Evolutionary conservation across 2,888 invertebrate genomes (phyloP).

Genomic region (Venustoraphidia nigricollis): DNA sequence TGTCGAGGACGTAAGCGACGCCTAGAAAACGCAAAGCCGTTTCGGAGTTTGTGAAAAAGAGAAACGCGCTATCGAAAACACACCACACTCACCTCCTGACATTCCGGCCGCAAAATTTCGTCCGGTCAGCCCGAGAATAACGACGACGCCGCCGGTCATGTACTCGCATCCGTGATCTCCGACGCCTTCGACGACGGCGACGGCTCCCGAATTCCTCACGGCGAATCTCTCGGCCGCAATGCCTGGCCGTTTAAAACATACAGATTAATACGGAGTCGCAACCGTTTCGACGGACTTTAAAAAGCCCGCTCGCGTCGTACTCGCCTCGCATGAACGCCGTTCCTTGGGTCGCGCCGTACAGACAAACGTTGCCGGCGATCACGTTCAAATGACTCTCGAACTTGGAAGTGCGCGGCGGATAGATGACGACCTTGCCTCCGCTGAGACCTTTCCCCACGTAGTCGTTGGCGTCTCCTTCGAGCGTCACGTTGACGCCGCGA

Average conservation of each 20-base stretch:
- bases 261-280: not conserved
- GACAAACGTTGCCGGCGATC: slow-evolving; percentile 93
- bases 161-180: slow-evolving; percentile 99
- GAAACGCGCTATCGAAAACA: not conserved
- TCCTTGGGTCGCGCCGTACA: slow-evolving; percentile 94
- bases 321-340: slow-evolving; percentile 60
- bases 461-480: slow-evolving; percentile 97
- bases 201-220: slow-evolving; percentile 93
- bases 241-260: slow-evolving; percentile 36
- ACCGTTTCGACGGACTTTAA: not conserved
- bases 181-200: slow-evolving; percentile 92
- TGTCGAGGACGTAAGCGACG: slow-evolving; percentile 88
- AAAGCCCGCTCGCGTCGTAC: not conserved
- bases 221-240: slow-evolving; percentile 97
- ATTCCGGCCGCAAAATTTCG: slow-evolving; percentile 98
- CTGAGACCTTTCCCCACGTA: slow-evolving; percentile 61
- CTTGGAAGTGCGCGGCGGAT: slow-evolving; percentile 71
- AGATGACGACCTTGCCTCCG: slow-evolving; percentile 49
- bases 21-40: slow-evolving; percentile 23
- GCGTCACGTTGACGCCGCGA: slow-evolving; percentile 72
- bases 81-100: slow-evolving; percentile 59
- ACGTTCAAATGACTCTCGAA: slow-evolving; percentile 91
- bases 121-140: slow-evolving; percentile 89
- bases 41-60: not conserved
- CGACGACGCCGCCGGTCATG: slow-evolving; percentile 90